Evolutionary conservation across 2,888 invertebrate species (phyloP), one percentile per base, ranked within the genome.

Genomic region (Macropis europaea): DNA sequence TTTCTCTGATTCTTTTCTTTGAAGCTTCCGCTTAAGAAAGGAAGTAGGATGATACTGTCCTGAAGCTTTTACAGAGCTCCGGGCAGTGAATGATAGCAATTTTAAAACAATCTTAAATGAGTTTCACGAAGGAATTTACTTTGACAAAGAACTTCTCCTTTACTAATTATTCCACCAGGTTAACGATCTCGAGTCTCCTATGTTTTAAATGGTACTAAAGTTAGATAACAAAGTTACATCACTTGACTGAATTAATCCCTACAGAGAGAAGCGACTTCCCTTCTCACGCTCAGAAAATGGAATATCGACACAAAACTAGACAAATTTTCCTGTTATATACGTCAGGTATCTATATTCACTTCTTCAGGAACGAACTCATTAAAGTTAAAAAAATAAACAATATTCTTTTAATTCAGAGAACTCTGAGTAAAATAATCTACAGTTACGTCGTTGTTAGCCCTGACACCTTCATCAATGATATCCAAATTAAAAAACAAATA

Each of bases 51-150:
- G 32, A 15, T 26, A 64, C 48, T 48, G 40, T 15, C 32, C 17
- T 0, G 6, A 48, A 42, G n/a, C 48, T 43, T 30, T 19, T 28
- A 48, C 13, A 6, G 13, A 15, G 7, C 30, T 48, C 17, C 17
- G 7, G 13, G 26, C 7, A 17, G 3, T 26, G 59, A 48, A 59
- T 47, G 48, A 64, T 40, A 47, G 45, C 45, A 42, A 57, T 13
- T 42, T 52, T 52, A 36, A 52, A 34, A 15, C 36, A 52, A 17
- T 45, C 59, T 57, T 45, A 38, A 47, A 17, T 22, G 59, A 63
- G 45, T 47, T 56, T 22, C n/a, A 3, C 43, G n/a, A n/a, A 36
- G 43, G 13, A 56, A 34, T 56, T 56, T 43, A 34, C 43, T 28
- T 11, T 13, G 32, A 15, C 36, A 7, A 15, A 36, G 19, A n/a